phyloP scores from a whole-genome alignment of 1,140 invertebrate species.

The Phortica variegata region DNA sequence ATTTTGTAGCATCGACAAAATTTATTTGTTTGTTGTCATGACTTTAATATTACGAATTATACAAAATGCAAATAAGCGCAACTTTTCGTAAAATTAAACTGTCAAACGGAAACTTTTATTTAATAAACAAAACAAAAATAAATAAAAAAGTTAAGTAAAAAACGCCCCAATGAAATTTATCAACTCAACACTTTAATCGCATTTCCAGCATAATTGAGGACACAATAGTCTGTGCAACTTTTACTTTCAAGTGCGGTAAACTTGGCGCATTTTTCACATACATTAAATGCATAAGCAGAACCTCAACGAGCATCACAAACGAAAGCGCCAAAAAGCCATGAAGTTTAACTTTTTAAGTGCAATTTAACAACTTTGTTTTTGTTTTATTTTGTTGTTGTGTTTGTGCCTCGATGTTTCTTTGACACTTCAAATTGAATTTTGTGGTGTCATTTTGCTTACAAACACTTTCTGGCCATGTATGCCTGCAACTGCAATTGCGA shows the following conservation, averaged over 20 bases:
- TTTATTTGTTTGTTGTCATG: too few relatives aligned
- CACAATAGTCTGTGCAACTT: background rate
- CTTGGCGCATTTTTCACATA: too few relatives aligned
- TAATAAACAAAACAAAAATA: conserved; percentile 13
- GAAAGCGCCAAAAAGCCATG: background rate
- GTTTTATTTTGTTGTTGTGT: too few relatives aligned
- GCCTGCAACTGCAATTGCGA: too few relatives aligned
- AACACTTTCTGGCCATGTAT: too few relatives aligned
- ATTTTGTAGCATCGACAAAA: too few relatives aligned
- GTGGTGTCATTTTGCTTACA: conserved; percentile 53
- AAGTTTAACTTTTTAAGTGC: conserved; percentile 49
- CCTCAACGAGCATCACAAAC: background rate
- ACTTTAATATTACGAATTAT: too few relatives aligned
- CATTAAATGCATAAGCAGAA: too few relatives aligned
- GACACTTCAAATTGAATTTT: conserved; percentile 53
- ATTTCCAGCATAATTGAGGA: too few relatives aligned
- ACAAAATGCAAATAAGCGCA: too few relatives aligned
- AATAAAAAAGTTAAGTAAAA: background rate
- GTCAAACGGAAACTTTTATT: conserved; percentile 16
- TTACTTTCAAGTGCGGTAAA: background rate
- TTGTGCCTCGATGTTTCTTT: too few relatives aligned
- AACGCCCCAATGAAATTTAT: background rate
- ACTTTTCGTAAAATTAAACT: conserved; percentile 16
- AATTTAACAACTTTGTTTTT: conserved; percentile 38
- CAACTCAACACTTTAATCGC: too few relatives aligned